Evolutionary conservation across 2,797 vertebrate species (phyloP).

Genomic region (Linurgus olivaceus): DNA sequence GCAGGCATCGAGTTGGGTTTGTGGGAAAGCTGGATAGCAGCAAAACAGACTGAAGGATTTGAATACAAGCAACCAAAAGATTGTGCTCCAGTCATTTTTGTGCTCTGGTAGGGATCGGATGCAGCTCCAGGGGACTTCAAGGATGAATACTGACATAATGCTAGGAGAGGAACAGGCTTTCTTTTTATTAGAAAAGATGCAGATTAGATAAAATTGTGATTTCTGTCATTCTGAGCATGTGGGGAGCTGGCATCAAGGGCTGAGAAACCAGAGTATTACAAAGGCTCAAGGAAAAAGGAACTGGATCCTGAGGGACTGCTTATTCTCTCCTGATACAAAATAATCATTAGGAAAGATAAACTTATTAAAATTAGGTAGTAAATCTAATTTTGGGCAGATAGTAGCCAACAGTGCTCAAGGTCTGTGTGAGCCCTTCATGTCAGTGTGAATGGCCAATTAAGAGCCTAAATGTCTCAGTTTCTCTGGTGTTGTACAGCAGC

Average conservation of each 20-base stretch:
- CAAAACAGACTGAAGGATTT: not conserved
- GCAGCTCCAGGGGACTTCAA: not conserved
- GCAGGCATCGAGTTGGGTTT: not conserved
- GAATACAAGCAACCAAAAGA: not conserved
- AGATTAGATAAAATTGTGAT: not conserved
- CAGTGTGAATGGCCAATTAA: not conserved
- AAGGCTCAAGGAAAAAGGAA: not conserved
- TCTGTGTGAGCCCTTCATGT: not conserved
- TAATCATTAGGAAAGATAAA: not conserved
- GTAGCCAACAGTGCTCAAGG: not conserved
- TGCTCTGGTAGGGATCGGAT: not conserved
- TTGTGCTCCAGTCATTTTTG: not conserved
- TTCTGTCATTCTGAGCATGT: not conserved
- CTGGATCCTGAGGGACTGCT: not conserved
- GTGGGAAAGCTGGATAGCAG: not conserved
- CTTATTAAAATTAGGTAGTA: not conserved
- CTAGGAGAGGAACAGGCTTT: not conserved
- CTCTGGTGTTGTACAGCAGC: accelerated
- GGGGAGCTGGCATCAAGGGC: not conserved
- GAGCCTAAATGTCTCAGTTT: not conserved
- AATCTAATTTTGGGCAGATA: not conserved
- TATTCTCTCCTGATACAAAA: not conserved
- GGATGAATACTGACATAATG: not conserved
- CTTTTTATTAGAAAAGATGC: not conserved
- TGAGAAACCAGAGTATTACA: not conserved